Evolutionary conservation across 2,113 vertebrate genomes (phyloP), one percentile per base, ranked within the genome.

Genomic region (Coptodon bakossiorum): DNA sequence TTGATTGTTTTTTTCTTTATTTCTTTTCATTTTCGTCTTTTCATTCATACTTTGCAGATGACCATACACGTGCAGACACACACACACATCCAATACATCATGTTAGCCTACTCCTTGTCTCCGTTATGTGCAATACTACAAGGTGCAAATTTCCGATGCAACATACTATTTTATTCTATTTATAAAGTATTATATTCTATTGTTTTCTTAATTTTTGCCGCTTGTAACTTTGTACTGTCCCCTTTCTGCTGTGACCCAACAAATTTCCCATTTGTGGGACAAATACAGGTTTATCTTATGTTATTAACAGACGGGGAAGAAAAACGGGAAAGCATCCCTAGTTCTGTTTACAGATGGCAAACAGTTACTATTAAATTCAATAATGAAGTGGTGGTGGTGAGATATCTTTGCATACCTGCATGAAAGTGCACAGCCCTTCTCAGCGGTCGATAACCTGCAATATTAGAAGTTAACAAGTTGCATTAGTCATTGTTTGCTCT

Each of bases 121-220:
- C 17, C 31, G 31, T 36, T 36, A 36, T 17, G 17, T 36, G 9
- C 31, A 66, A 66, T 3, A 66, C 61, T 36, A 66, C 31, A 36
- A 63, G 7, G 17, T n/a, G 61, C 36, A 66, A n/a, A 3, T 36
- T 36, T 66, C 5, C 2, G 0, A 66, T 1, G 61, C 31, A 36
- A n/a, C 17, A 36, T 36, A 12, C 31, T 7, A 12, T 63, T 63
- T 63, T n/a, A 63, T 63, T 63, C 59, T 63, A 36, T 63, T 63
- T n/a, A 63, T 63, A 36, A 63, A 63, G 17, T 66, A 66, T 66
- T 7, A n/a, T 12, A 66, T 36, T 66, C 61, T 36, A 66, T 36
- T 36, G 61, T 7, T 66, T 66, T 12, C 31, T 12, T 66, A 66
- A 66, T 66, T 66, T 66, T 66, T 66, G 61, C 10, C 36, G 17